Base-by-base conservation (phyloP, 2,888 invertebrate genomes). In the Drosophila bunnanda region DNA sequence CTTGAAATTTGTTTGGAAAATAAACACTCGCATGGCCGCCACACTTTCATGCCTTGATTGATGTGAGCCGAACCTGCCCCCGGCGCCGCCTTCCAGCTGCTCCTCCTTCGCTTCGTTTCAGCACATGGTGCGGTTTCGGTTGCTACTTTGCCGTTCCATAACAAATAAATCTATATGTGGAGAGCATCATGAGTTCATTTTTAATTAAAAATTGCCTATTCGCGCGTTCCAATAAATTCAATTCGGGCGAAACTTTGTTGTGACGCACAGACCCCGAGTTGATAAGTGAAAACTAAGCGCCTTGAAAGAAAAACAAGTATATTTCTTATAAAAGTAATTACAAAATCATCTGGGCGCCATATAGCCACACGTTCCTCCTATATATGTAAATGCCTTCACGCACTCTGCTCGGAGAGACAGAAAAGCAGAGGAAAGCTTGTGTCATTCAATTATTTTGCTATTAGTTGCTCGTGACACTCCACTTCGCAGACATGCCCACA, bases 21-120 rank as follows among this genome's bases (percentile, higher is more conserved):
- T 83, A 88, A 89, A 87, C 85, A 88, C 82, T 79, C 82, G 59
- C 88, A 86, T 80, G 83, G 88, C 86, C 89, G 86, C 86, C 89
- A 88, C 82, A 86, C 56, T 78, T 71, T 83, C 50, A 69, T 72
- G 84, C 84, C 48, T 73, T 81, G 89, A 86, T 81, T 83, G 84
- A 88, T 82, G 79, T 80, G 70, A 72, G 43, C 65, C 78, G 66
- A 52, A 54, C 46, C 41, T 39, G 54, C 61, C 52, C 10, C 34
- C n/a, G 50, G 15, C 68, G 58, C 17, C 38, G 41, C 22, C 50
- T 20, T 44, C 50, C 6, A 12, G 12, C n/a, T 20, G 34, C 30
- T 17, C 25, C 30, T 52, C 34, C 39, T 28, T 15, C 12, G 8
- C 9, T n/a, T 10, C n/a, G n/a, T 17, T 54, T 30, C 39, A 59